Percentiles rank a stretch among this genome's conserved stretches.
These are phyloP conservation scores for Petrocephalus zakoni DNA, from an alignment of 2,113 vertebrate species.

Conservation along the genomic window DNA sequence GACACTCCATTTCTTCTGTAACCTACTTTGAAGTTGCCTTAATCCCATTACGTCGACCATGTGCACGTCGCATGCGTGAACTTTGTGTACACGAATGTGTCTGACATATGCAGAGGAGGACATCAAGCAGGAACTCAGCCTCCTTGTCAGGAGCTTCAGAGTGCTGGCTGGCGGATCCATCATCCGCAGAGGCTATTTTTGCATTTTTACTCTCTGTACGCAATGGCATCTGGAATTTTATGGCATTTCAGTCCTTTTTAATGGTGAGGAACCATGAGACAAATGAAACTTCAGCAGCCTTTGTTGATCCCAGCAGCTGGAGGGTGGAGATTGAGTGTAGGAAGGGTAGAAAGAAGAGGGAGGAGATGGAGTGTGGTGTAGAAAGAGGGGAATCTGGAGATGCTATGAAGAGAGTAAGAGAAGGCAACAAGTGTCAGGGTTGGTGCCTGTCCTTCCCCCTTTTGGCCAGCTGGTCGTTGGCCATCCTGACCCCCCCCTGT, in stretches of 20 bases:
- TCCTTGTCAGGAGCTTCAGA: background rate
- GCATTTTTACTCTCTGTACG: background rate
- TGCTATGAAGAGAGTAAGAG: background rate
- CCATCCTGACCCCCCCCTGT: no score
- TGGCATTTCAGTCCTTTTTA: conserved; percentile 10
- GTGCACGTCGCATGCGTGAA: background rate
- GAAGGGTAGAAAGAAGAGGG: background rate
- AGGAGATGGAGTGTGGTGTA: background rate
- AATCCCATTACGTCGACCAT: background rate
- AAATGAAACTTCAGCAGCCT: background rate
- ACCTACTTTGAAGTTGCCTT: background rate
- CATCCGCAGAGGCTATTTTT: background rate
- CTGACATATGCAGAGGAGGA: conserved; percentile 4
- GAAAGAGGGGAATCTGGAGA: background rate
- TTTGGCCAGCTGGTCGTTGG: no score
- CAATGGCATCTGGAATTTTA: background rate
- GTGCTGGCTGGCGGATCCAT: background rate
- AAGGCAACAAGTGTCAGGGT: background rate
- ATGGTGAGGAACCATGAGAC: conserved; percentile 8
- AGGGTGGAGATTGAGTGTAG: background rate
- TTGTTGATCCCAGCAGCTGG: background rate
- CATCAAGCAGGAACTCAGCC: background rate
- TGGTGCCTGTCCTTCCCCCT: no score
- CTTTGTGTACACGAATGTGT: background rate
- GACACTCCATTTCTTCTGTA: background rate